A percentile compares a stretch with the other conserved stretches of the same genome.
Evolutionary conservation across 2,113 vertebrate genomes (phyloP).

Genomic region (Podocnemis expansa): DNA sequence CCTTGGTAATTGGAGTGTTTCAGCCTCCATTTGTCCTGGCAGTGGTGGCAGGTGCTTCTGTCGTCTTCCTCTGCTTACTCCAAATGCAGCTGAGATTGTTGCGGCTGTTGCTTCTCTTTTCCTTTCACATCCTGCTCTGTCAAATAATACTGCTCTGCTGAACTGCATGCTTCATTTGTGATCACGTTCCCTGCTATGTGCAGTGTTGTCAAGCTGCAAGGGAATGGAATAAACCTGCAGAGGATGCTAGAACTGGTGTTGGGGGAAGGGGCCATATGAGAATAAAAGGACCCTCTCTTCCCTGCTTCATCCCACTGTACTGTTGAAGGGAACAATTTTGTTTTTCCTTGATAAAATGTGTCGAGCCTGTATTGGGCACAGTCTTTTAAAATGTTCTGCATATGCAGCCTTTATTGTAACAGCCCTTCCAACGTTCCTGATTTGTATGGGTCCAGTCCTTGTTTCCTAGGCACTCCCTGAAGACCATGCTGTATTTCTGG

Average conservation of each 20-base stretch:
- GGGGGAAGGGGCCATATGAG: background rate
- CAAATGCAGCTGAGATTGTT: background rate
- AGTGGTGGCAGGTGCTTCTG: background rate
- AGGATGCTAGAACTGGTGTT: background rate
- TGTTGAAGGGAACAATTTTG: background rate
- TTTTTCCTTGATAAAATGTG: background rate
- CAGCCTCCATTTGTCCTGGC: no score
- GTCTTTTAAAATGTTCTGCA: background rate
- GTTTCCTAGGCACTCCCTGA: background rate
- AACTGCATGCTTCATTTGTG: background rate
- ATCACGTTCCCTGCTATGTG: background rate
- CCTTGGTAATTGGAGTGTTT: background rate
- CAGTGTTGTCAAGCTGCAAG: background rate
- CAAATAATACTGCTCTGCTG: background rate
- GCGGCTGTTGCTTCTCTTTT: background rate
- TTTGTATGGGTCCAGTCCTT: slow-evolving; percentile 32
- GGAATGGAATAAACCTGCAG: background rate
- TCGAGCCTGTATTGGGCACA: rapidly evolving
- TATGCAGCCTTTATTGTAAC: background rate
- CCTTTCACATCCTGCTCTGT: rapidly evolving
- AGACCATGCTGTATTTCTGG: background rate
- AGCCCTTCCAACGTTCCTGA: slow-evolving; percentile 6
- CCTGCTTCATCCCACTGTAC: rapidly evolving
- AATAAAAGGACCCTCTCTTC: background rate
- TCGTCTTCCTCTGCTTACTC: background rate